phyloP scores from a whole-genome alignment of 2,888 invertebrate species.

The Meandrusa payeni region DNA sequence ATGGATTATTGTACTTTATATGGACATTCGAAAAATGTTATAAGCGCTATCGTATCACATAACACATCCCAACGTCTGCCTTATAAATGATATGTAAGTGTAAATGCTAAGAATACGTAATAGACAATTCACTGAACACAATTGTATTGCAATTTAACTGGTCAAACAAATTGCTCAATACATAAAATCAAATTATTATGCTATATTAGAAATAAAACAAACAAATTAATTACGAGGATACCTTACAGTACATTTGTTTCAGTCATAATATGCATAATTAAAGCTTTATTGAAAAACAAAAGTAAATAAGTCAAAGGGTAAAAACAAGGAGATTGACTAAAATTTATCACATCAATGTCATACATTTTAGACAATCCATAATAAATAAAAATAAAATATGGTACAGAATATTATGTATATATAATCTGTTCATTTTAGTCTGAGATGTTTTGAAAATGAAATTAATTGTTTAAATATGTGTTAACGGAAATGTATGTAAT shows the following conservation, averaged over 20 bases:
- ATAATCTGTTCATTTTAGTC: too few species aligned
- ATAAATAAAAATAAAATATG: conserved; percentile 19
- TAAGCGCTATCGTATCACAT: conserved; percentile 39
- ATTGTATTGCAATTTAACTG: conserved; percentile 3
- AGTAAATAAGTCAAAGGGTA: conserved; percentile 61
- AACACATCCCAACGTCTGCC: conserved; percentile 23
- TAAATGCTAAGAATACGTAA: conserved; percentile 32
- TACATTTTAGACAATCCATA: conserved; percentile 46
- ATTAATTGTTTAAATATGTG: too few species aligned
- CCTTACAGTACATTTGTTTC: conserved; percentile 36
- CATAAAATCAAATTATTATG: conserved; percentile 19
- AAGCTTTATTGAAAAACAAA: conserved; percentile 49
- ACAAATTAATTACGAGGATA: conserved; percentile 12
- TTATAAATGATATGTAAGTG: conserved; percentile 56
- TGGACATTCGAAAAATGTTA: conserved; percentile 73
- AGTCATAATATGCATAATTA: conserved; percentile 48
- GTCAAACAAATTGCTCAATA: conserved; percentile 9
- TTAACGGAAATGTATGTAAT: too few species aligned
- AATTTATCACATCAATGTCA: conserved; percentile 38
- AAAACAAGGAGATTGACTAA: conserved; percentile 53
- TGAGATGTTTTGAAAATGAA: too few species aligned
- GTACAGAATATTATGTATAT: conserved; percentile 12
- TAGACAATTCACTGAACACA: conserved; percentile 9
- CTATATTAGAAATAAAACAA: conserved; percentile 19
- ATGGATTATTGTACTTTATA: conserved; percentile 67